Evolutionary conservation across 2,797 vertebrate genomes (phyloP).

Genomic region (Accipiter superciliosus): DNA sequence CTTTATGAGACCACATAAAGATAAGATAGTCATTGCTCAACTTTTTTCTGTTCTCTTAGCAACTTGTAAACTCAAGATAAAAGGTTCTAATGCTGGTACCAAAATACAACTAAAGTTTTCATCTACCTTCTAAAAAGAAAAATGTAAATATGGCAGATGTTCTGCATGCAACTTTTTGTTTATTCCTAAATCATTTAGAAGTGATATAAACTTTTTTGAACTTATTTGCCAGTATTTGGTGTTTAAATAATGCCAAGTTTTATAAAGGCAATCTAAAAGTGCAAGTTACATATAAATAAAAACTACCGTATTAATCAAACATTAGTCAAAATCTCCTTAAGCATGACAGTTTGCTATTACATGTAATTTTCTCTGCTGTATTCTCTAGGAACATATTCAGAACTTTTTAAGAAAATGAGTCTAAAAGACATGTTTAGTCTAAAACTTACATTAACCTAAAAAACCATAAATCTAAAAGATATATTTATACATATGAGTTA

Average conservation of each 20-base stretch:
- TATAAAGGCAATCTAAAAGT: neutral
- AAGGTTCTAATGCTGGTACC: neutral
- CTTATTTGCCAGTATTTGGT: neutral
- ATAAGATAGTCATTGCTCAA: neutral
- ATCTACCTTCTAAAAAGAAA: neutral
- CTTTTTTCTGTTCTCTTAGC: neutral
- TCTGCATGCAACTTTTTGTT: neutral
- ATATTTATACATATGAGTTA: neutral
- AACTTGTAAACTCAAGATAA: neutral
- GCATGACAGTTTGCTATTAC: neutral
- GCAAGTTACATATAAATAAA: neutral
- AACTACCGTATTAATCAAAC: neutral
- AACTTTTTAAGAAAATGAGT: neutral
- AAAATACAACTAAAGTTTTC: neutral
- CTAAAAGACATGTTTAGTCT: neutral
- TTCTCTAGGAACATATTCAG: neutral
- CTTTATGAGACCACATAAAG: neutral
- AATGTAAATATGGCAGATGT: neutral
- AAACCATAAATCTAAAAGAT: neutral
- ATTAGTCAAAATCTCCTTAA: neutral
- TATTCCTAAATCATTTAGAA: neutral
- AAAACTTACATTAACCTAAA: neutral
- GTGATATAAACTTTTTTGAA: neutral
- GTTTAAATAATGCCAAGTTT: neutral
- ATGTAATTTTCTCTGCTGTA: neutral